Conservation (phyloP, 2,888 invertebrate species). For the Drosophila paramelanica region DNA sequence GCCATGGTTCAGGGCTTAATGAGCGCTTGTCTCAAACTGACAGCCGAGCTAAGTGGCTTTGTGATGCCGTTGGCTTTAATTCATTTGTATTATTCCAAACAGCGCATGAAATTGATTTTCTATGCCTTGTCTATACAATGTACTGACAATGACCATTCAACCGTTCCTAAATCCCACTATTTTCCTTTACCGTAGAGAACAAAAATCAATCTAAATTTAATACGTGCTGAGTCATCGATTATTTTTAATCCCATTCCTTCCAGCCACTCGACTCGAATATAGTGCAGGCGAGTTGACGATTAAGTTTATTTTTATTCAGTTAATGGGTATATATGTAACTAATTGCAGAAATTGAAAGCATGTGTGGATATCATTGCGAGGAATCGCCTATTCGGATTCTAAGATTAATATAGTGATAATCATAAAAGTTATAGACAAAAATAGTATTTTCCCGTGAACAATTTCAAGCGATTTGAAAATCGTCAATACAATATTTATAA, state of each 20-base stretch:
- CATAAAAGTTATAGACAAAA: no score
- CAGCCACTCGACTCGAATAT: neutral
- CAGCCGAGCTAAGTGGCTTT: conserved; percentile 68
- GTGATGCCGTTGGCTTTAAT: conserved; percentile 41
- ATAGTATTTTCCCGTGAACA: no score
- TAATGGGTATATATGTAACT: no score
- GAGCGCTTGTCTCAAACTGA: conserved; percentile 72
- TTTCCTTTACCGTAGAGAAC: conserved; percentile 7
- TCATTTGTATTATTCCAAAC: conserved; percentile 45
- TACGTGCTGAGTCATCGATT: conserved; percentile 26
- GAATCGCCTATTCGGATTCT: no score
- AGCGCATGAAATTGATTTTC: conserved; percentile 57
- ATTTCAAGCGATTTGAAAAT: no score
- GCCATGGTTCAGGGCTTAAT: conserved; percentile 72
- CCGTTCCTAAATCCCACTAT: conserved; percentile 15
- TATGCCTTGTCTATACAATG: conserved; percentile 29
- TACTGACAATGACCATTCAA: conserved; percentile 16
- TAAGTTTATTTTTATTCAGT: no score
- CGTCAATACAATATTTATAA: neutral
- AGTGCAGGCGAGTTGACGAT: no score
- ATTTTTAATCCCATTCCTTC: neutral
- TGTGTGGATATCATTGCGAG: no score
- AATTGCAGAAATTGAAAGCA: no score
- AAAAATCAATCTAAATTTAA: conserved; percentile 25
- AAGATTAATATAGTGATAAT: no score